A percentile compares a stretch with the other conserved stretches of the same genome.
Evolutionary conservation across 2,113 vertebrate genomes (phyloP).

Genomic region (Macquaria australasica): DNA sequence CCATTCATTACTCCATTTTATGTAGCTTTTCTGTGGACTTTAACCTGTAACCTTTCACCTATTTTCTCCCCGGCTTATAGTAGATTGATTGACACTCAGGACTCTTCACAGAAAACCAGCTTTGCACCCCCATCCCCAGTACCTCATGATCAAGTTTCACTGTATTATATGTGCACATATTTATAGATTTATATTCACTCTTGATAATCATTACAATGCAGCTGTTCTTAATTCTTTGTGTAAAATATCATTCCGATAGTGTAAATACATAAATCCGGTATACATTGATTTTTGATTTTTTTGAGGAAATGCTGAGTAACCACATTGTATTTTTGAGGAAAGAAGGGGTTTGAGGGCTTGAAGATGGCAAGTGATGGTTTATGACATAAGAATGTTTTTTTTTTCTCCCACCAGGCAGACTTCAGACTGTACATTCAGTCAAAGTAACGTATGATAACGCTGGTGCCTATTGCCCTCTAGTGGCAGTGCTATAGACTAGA

Average conservation of each 20-base stretch:
- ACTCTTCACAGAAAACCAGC: neutral
- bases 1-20: neutral
- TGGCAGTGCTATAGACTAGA: conserved; percentile 14
- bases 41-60: neutral
- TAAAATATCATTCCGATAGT: neutral
- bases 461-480: conserved; percentile 61
- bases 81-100: conserved; percentile 8
- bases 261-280: neutral
- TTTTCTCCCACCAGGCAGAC: neutral
- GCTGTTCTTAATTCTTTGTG: conserved; percentile 14
- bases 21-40: neutral
- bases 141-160: conserved; percentile 12
- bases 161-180: conserved; percentile 19
- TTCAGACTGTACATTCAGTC: neutral
- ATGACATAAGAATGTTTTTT: neutral
- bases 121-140: neutral
- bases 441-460: neutral
- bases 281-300: neutral
- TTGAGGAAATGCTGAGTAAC: neutral
- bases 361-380: neutral
- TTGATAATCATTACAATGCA: conserved; percentile 8
- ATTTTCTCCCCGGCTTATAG: neutral
- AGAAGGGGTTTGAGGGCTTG: neutral
- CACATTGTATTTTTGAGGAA: conserved; percentile 4
- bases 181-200: conserved; percentile 8